Conservation (phyloP, 2,113 vertebrate species). For the Petromus typicus region DNA sequence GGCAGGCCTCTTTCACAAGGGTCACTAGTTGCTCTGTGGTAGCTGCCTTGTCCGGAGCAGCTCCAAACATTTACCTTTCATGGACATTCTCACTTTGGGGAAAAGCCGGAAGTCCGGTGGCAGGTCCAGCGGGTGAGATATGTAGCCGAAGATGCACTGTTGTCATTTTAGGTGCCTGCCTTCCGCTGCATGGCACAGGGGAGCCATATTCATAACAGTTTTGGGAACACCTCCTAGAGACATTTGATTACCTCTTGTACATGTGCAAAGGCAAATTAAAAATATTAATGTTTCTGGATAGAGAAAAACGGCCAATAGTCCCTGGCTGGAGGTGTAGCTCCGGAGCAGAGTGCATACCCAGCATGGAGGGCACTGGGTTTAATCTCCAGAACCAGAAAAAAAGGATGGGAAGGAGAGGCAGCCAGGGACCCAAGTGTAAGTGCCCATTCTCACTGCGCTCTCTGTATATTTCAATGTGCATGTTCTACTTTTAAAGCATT, state of each 20-base stretch:
- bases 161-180: not conserved
- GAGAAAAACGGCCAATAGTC: not conserved
- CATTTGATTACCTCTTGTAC: not conserved
- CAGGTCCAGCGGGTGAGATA: not conserved
- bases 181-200: not conserved
- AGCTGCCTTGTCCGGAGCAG: not conserved
- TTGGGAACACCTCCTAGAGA: not conserved
- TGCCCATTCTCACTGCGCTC: not conserved
- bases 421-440: not conserved
- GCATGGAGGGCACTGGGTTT: not conserved
- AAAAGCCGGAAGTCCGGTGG: not conserved
- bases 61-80: not conserved
- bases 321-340: not conserved
- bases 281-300: not conserved
- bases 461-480: not conserved
- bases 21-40: not conserved
- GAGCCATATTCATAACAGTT: not conserved
- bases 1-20: not conserved
- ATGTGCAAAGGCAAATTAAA: not conserved
- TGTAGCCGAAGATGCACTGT: too few species aligned
- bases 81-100: not conserved
- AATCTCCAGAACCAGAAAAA: not conserved
- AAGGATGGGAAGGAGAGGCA: not conserved
- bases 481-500: not conserved
- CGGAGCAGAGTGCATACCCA: not conserved